These are phyloP conservation scores for Macroramphosus scolopax DNA, from an alignment of 2,797 vertebrate genomes.

Conservation along the genomic window DNA sequence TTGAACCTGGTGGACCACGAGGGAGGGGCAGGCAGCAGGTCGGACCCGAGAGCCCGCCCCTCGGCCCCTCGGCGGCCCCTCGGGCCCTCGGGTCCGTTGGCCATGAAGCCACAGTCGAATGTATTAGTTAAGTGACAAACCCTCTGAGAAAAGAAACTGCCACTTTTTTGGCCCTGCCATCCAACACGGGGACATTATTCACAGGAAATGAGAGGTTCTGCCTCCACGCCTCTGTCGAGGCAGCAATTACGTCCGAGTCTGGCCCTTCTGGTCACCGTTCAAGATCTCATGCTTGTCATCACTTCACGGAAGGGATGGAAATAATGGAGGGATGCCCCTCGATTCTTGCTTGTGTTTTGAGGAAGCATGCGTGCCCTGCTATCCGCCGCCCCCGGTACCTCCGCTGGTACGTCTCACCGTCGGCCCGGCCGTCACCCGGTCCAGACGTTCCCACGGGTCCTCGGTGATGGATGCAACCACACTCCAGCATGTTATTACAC, in stretches of 20 bases:
- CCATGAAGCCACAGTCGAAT: constrained; percentile 66
- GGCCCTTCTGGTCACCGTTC: constrained; percentile 57
- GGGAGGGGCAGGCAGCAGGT: constrained; percentile 34
- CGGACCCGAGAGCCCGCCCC: constrained; percentile 34
- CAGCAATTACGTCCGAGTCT: constrained; percentile 67
- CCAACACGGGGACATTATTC: constrained; percentile 71
- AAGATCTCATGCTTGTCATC: constrained; percentile 50
- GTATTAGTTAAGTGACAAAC: constrained; percentile 72
- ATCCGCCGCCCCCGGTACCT: constrained; percentile 45
- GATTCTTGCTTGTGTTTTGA: constrained; percentile 42
- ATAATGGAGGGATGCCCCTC: constrained; percentile 58
- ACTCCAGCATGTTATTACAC: constrained; percentile 34
- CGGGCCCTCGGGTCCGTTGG: constrained; percentile 50
- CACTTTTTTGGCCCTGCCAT: constrained; percentile 64
- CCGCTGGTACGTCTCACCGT: constrained; percentile 32
- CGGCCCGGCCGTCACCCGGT: constrained; percentile 50
- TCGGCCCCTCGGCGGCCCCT: too few species aligned
- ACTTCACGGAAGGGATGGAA: constrained; percentile 40
- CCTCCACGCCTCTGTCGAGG: constrained; percentile 58
- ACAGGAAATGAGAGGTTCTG: constrained; percentile 75
- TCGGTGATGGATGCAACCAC: constrained; percentile 52
- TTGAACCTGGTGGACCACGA: constrained; percentile 13
- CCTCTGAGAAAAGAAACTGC: constrained; percentile 73
- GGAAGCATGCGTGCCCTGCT: constrained; percentile 23
- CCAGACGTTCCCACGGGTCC: constrained; percentile 29